Evolutionary conservation across 2,888 invertebrate species (phyloP).

Genomic region (Lypha dubia): DNA sequence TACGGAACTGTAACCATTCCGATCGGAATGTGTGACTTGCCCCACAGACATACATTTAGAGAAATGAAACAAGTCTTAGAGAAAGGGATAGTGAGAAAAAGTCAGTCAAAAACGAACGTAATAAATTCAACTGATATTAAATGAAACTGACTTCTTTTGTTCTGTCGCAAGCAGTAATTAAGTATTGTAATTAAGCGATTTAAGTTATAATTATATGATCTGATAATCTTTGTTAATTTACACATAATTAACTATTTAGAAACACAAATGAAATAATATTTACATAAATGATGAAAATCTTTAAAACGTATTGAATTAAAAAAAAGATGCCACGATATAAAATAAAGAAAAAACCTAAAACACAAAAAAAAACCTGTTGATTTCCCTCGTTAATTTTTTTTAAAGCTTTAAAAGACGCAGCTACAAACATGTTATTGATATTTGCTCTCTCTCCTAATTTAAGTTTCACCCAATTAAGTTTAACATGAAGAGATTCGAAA

Average conservation of each 20-base stretch:
- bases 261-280: not conserved
- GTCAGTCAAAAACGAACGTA: too few species aligned
- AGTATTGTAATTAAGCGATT: not conserved
- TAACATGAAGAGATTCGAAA: not conserved
- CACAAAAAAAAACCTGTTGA: not conserved
- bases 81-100: too few species aligned
- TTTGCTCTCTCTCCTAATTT: not conserved
- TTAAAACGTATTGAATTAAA: not conserved
- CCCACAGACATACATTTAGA: too few species aligned
- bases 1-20: too few species aligned
- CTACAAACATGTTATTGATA: not conserved
- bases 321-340: not conserved
- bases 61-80: too few species aligned
- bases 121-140: too few species aligned
- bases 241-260: not conserved
- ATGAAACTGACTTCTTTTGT: too few species aligned
- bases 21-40: too few species aligned
- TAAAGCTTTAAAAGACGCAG: not conserved
- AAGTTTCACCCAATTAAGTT: conserved; percentile 5
- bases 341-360: not conserved
- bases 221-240: not conserved
- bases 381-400: conserved; percentile 2
- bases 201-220: not conserved
- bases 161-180: not conserved
- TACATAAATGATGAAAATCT: conserved; percentile 3